Conservation (phyloP, 1,140 invertebrate species). For the Drosophila biarmipes region DNA sequence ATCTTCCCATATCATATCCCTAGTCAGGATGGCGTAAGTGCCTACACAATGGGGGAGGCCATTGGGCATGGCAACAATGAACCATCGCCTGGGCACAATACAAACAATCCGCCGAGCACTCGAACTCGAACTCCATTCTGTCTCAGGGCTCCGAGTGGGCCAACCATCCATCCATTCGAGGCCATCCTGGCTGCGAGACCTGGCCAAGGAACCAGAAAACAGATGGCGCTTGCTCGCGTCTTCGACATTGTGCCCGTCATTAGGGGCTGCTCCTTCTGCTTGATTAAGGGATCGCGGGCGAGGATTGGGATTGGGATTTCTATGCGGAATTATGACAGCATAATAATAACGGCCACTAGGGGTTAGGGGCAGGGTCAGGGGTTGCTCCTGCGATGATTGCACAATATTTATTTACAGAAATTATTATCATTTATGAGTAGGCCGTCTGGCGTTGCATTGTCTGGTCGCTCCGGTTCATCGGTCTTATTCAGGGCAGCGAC, state of each 20-base stretch:
- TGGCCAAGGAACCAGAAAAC: constrained; percentile 11
- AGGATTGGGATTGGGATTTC: constrained; percentile 55
- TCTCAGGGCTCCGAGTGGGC: not conserved
- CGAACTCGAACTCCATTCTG: constrained; percentile 13
- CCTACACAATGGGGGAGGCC: constrained; percentile 69
- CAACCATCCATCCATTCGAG: constrained; percentile 13
- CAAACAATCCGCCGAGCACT: constrained; percentile 42
- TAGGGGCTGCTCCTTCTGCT: constrained; percentile 33
- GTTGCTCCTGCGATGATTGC: constrained; percentile 59
- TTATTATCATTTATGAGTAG: constrained; percentile 74
- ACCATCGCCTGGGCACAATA: constrained; percentile 50
- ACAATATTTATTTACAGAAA: constrained; percentile 77
- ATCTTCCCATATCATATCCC: constrained; percentile 7
- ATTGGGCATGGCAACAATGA: constrained; percentile 49
- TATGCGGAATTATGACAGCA: constrained; percentile 71
- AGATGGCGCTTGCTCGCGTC: constrained; percentile 63
- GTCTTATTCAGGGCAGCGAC: constrained; percentile 24
- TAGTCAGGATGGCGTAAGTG: constrained; percentile 63
- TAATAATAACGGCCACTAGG: constrained; percentile 61
- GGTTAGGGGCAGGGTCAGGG: not conserved
- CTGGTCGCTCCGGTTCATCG: constrained; percentile 27
- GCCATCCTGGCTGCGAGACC: not conserved
- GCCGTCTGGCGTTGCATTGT: constrained; percentile 33
- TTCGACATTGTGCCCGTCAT: constrained; percentile 73
- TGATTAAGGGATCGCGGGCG: constrained; percentile 54